Evolutionary conservation across 2,888 invertebrate species (phyloP).

Genomic region (Monochamus alternatus): DNA sequence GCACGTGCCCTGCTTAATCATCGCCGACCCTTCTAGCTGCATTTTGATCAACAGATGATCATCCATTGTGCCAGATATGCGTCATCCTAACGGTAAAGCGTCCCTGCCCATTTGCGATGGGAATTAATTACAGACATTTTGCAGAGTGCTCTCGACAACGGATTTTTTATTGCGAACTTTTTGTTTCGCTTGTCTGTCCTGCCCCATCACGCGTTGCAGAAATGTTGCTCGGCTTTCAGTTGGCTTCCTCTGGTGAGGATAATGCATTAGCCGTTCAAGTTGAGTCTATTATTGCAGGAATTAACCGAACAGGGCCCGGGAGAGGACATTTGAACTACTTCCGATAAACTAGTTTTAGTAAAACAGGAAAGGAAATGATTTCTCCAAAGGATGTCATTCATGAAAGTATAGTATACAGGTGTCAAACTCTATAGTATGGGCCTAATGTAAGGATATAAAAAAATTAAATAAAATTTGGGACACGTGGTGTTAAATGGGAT

Average conservation of each 20-base stretch:
- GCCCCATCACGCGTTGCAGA: not conserved
- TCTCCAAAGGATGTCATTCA: too few relatives aligned
- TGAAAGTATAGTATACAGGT: too few relatives aligned
- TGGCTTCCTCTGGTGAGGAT: not conserved
- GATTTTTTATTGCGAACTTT: not conserved
- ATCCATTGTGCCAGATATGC: slow-evolving; percentile 30
- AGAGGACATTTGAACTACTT: too few relatives aligned
- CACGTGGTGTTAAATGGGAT: too few relatives aligned
- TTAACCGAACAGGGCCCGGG: too few relatives aligned
- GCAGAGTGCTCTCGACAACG: slow-evolving; percentile 7
- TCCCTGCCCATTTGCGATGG: slow-evolving; percentile 35
- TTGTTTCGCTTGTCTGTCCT: not conserved
- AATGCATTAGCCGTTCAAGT: not conserved
- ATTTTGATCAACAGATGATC: slow-evolving; percentile 40
- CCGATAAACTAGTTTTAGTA: too few relatives aligned
- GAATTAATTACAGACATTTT: slow-evolving; percentile 37
- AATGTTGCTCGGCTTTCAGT: not conserved
- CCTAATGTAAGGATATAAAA: too few relatives aligned
- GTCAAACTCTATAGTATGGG: too few relatives aligned
- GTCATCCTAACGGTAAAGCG: slow-evolving; percentile 35
- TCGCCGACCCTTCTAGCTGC: slow-evolving; percentile 33
- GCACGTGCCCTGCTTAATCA: slow-evolving; percentile 45
- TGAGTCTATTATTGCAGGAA: too few relatives aligned
- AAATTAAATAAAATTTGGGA: too few relatives aligned
- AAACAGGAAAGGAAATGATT: too few relatives aligned